Conservation (phyloP, 2,113 vertebrate species). For the Porphyrio hochstetteri region DNA sequence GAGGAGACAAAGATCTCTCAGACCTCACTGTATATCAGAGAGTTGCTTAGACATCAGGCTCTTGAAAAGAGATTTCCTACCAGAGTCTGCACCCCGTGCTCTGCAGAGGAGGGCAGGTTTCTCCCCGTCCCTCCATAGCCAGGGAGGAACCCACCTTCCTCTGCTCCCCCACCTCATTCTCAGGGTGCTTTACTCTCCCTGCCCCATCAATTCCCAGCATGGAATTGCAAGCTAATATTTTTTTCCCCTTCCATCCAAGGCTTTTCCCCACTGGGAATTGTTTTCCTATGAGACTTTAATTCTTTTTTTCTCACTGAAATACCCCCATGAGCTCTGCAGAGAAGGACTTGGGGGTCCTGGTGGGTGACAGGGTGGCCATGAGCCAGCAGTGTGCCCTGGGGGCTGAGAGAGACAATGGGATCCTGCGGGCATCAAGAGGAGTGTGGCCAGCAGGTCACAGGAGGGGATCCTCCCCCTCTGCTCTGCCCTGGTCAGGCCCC, state of each 20-base stretch:
- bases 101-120: background rate
- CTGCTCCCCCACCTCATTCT: background rate
- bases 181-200: background rate
- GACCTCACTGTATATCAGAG: rapidly evolving
- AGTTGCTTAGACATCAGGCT: background rate
- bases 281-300: background rate
- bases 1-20: background rate
- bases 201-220: background rate
- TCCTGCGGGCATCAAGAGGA: too few relatives aligned
- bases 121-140: background rate
- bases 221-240: background rate
- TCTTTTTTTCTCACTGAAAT: too few relatives aligned
- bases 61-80: background rate
- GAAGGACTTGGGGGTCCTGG: too few relatives aligned
- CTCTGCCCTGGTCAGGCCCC: too few relatives aligned
- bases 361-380: too few relatives aligned
- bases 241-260: background rate
- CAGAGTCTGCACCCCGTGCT: background rate
- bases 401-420: too few relatives aligned
- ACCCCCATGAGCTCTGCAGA: background rate
- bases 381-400: too few relatives aligned
- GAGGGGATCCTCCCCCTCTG: too few relatives aligned
- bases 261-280: background rate
- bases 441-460: too few relatives aligned
- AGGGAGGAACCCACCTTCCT: background rate